Conservation (phyloP, 2,888 invertebrate species). For the Atherix ibis region DNA sequence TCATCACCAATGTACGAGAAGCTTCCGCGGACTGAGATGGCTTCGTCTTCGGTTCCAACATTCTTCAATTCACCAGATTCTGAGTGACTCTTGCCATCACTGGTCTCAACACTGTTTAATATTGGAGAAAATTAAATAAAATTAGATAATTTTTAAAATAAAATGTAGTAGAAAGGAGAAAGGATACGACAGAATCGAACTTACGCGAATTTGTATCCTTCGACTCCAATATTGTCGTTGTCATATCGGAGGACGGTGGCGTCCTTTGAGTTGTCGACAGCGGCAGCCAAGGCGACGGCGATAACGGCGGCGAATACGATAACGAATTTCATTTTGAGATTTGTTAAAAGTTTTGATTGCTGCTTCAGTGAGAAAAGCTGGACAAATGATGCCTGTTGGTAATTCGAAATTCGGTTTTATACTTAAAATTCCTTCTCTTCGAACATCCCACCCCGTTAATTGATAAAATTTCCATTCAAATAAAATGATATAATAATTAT, state of each 20-base stretch:
- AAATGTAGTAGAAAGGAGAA: neutral
- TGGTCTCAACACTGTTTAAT: constrained; percentile 38
- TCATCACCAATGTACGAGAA: constrained; percentile 37
- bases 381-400: no score
- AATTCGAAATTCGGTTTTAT: no score
- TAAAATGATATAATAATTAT: no score
- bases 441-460: no score
- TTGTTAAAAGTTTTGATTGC: no score
- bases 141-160: neutral
- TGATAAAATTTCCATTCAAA: no score
- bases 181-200: no score
- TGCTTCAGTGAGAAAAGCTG: no score
- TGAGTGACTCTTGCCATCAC: constrained; percentile 35
- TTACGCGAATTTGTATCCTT: constrained; percentile 38
- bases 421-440: no score
- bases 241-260: constrained; percentile 45
- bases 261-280: constrained; percentile 29
- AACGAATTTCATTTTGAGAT: constrained; percentile 22
- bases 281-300: constrained; percentile 21
- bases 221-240: constrained; percentile 39
- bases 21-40: constrained; percentile 31
- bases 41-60: constrained; percentile 33
- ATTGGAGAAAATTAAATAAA: neutral
- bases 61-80: constrained; percentile 36
- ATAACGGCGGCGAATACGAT: constrained; percentile 21